Conservation (phyloP, 1,140 invertebrate genomes). For the Heliconius himera region DNA sequence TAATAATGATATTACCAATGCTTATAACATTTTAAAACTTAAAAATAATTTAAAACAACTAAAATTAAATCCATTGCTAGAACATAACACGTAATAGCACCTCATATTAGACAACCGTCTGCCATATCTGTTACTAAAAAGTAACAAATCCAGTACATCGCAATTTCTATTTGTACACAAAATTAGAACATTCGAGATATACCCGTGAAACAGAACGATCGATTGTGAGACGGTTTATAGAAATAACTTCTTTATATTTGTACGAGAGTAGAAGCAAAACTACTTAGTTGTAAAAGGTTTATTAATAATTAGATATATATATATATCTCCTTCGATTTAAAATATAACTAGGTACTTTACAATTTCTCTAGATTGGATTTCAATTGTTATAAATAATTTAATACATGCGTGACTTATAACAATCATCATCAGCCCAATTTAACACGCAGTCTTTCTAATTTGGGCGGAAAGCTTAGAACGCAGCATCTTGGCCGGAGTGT, state of each 20-base stretch:
- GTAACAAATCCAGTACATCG: slow-evolving; percentile 46
- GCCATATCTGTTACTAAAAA: slow-evolving; percentile 52
- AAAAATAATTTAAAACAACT: background rate
- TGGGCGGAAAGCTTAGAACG: too few species aligned
- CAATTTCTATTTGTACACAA: slow-evolving; percentile 26
- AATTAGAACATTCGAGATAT: background rate
- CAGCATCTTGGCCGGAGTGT: too few species aligned
- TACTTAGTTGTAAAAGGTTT: background rate
- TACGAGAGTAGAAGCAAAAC: background rate
- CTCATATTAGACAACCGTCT: slow-evolving; percentile 44
- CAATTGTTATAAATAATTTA: too few species aligned
- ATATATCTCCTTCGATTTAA: too few species aligned
- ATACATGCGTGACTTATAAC: too few species aligned
- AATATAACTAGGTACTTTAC: too few species aligned
- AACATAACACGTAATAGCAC: slow-evolving; percentile 34
- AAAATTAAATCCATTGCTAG: background rate
- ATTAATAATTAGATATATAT: too few species aligned
- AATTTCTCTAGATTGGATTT: too few species aligned
- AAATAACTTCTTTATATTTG: slow-evolving; percentile 1
- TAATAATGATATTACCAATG: too few species aligned
- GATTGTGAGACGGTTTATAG: background rate
- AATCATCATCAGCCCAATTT: too few species aligned
- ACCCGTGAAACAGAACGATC: background rate
- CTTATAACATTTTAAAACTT: background rate
- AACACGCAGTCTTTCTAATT: too few species aligned